Conservation (phyloP, 2,888 invertebrate genomes). For the Oxycera nigricornis region DNA sequence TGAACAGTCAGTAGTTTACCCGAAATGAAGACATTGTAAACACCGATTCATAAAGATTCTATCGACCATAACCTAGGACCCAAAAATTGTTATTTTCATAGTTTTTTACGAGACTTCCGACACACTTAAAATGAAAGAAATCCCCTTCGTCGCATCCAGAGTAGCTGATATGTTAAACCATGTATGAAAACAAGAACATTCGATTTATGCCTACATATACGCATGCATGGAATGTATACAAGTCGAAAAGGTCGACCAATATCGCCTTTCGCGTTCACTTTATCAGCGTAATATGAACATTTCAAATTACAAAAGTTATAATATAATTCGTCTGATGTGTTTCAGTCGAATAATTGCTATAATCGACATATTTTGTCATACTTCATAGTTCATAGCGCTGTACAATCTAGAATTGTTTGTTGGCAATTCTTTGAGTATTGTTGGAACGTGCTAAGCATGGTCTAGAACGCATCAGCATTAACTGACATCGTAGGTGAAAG, state of each 20-base stretch:
- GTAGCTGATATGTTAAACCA: background rate
- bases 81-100: too few relatives aligned
- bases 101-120: too few relatives aligned
- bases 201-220: background rate
- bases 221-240: background rate
- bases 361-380: slow-evolving; percentile 17
- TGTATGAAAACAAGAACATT: background rate
- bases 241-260: slow-evolving; percentile 38
- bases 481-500: too few relatives aligned
- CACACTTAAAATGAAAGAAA: too few relatives aligned
- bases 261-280: slow-evolving; percentile 34
- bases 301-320: slow-evolving; percentile 21
- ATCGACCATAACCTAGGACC: too few relatives aligned
- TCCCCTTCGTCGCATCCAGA: too few relatives aligned
- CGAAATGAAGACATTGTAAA: too few relatives aligned
- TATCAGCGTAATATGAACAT: slow-evolving; percentile 39
- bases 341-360: slow-evolving; percentile 32
- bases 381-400: background rate
- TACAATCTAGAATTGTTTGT: background rate
- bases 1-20: too few relatives aligned
- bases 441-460: background rate
- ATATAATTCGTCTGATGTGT: slow-evolving; percentile 10
- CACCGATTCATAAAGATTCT: too few relatives aligned
- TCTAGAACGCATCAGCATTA: background rate
- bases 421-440: too few relatives aligned